A percentile compares a stretch with the other conserved stretches of the same genome.
Conservation (phyloP, 2,888 invertebrate genomes). For the Hypomecis atomaria region DNA sequence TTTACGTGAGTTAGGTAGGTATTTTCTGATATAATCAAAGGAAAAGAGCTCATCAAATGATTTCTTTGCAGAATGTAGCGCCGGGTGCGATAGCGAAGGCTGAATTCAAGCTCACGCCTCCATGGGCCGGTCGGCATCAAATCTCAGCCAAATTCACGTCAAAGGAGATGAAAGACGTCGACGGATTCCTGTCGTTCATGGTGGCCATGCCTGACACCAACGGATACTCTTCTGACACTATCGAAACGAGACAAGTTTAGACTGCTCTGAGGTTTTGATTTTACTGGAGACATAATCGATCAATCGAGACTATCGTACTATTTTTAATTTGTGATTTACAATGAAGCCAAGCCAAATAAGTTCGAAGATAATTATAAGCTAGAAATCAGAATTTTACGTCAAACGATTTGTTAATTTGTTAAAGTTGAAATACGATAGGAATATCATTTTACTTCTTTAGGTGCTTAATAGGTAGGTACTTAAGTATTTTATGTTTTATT, state of each 20-base stretch:
- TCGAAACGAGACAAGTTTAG: slow-evolving; percentile 61
- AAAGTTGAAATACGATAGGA: too few relatives aligned
- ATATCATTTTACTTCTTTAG: too few relatives aligned
- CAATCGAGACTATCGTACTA: too few relatives aligned
- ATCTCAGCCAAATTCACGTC: slow-evolving; percentile 95
- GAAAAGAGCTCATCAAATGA: too few relatives aligned
- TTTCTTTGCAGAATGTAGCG: slow-evolving; percentile 57
- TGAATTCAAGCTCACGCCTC: slow-evolving; percentile 91
- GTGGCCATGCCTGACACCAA: slow-evolving; percentile 82
- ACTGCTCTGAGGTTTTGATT: background rate
- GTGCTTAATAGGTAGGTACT: too few relatives aligned
- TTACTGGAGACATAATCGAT: background rate
- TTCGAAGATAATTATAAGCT: background rate
- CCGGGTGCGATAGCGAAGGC: slow-evolving; percentile 89
- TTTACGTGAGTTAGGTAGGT: too few relatives aligned
- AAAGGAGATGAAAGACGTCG: slow-evolving; percentile 94
- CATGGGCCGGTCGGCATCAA: slow-evolving; percentile 91
- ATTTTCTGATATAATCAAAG: too few relatives aligned
- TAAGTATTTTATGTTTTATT: background rate
- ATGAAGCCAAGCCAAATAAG: slow-evolving; percentile 3
- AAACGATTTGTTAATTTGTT: too few relatives aligned
- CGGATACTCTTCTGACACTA: slow-evolving; percentile 59
- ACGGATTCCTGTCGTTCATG: slow-evolving; percentile 92
- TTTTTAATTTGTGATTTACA: background rate
- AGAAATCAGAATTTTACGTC: too few relatives aligned